Evolutionary conservation across 2,888 invertebrate species (phyloP), one percentile per base, ranked within the genome.

Genomic region (Elgonia sp.): DNA sequence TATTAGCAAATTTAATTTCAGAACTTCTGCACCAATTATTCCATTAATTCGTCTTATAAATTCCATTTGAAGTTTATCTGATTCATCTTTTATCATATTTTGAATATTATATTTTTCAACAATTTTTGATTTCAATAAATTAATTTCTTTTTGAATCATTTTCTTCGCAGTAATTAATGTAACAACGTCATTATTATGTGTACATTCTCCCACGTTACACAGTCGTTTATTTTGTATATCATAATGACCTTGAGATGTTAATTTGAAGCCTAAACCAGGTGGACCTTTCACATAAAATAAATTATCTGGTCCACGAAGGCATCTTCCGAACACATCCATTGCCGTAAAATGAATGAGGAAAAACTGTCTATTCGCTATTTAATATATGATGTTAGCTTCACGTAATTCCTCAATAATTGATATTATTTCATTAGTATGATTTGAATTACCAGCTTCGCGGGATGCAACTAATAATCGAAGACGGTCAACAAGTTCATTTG

Each of bases 401-500:
- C n/a, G n/a, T n/a, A n/a, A n/a, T n/a, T n/a, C n/a, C n/a, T n/a
- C n/a, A n/a, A n/a, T 7, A 18, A 46, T 46, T 46, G 46, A 42
- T 9, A 46, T 21, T 6, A 46, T 46, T 94, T 94, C 16, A 94
- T 62, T 7, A 94, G 92, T 53, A 89, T 70, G 39, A 92, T 92
- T 93, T 93, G 12, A 4, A 37, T 62, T 62, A 6, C 62, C 63
- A 63, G 63, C 39, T 10, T 4, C 5, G 42, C 39, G 39, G 0
- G 63, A 63, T 37, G 63, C 39, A 10, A 63, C n/a, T 12, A 65
- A 12, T 65, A 65, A 18, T 20, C 57, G 18, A 20, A 18, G 20
- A 5, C 57, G 0, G 20, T 57, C 18, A 1, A 57, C 57, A 1
- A 57, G 21, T 57, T 57, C 57, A 20, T 57, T 57, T 1, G 20